These are phyloP conservation scores for Charaxes varanes DNA, from an alignment of 1,140 invertebrate species.

Conservation along the genomic window DNA sequence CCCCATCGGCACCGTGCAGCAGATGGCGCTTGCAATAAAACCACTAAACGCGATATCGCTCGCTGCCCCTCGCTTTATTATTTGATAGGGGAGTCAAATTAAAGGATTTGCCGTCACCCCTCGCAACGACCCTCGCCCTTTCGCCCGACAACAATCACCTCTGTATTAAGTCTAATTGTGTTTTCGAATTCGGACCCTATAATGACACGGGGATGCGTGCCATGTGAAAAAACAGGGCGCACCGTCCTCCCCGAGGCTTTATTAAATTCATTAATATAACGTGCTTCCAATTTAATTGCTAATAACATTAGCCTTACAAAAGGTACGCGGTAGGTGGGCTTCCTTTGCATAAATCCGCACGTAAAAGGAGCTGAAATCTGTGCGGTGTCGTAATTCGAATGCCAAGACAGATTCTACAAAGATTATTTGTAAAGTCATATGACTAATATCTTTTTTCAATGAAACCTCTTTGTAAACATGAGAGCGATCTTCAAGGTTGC, in stretches of 20 bases:
- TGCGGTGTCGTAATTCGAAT: no score
- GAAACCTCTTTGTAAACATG: no score
- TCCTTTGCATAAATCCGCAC: no score
- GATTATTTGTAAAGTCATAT: no score
- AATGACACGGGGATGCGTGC: slow-evolving; percentile 44
- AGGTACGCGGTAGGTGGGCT: no score
- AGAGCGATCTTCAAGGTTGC: no score
- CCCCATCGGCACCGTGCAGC: slow-evolving; percentile 38
- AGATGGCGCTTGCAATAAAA: slow-evolving; percentile 73
- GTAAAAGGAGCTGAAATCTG: no score
- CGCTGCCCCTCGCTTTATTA: slow-evolving; percentile 66
- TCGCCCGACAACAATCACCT: slow-evolving; percentile 68
- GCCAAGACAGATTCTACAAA: no score
- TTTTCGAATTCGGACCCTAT: slow-evolving; percentile 70
- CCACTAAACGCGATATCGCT: slow-evolving; percentile 71
- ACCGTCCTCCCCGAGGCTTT: slow-evolving; percentile 40
- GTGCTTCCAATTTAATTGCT: slow-evolving; percentile 21
- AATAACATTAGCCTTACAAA: no score
- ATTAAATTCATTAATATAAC: slow-evolving; percentile 46
- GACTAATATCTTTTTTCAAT: no score
- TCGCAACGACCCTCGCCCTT: slow-evolving; percentile 59
- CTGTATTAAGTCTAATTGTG: slow-evolving; percentile 74
- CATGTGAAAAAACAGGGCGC: slow-evolving; percentile 66
- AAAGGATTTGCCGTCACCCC: slow-evolving; percentile 71
- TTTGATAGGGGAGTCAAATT: slow-evolving; percentile 72